Conservation (phyloP, 1,140 invertebrate genomes). For the Drosophila bifasciata region DNA sequence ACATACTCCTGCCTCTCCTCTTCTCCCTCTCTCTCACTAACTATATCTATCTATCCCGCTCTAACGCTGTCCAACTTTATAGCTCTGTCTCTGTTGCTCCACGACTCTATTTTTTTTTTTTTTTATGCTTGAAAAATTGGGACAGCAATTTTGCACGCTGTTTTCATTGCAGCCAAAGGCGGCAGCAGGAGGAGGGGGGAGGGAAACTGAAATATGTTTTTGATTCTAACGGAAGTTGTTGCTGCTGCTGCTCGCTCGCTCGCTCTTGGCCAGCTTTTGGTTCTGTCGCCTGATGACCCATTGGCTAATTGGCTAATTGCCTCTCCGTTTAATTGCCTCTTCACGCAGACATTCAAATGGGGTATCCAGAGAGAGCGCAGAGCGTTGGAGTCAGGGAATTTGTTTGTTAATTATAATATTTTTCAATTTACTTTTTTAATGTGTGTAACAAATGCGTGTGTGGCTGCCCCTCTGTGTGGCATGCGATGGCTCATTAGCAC, state of each 20-base stretch:
- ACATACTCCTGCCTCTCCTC: not conserved
- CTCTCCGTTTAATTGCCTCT: constrained; percentile 69
- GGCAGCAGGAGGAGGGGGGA: constrained; percentile 13
- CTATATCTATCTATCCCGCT: constrained; percentile 8
- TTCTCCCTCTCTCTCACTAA: not conserved
- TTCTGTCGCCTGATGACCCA: constrained; percentile 61
- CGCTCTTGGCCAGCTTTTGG: constrained; percentile 53
- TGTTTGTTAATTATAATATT: constrained; percentile 57
- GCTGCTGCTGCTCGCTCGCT: constrained; percentile 1
- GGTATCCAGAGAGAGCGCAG: not conserved
- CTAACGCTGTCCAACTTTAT: constrained; percentile 5
- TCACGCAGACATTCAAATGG: constrained; percentile 56
- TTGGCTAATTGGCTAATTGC: constrained; percentile 77
- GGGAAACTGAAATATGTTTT: constrained; percentile 54
- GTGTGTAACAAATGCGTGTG: constrained; percentile 8
- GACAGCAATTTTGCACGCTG: constrained; percentile 78
- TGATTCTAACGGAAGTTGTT: constrained; percentile 76
- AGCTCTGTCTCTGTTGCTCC: constrained; percentile 23
- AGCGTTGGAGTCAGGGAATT: constrained; percentile 37
- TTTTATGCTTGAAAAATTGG: constrained; percentile 82
- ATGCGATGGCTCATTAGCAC: constrained; percentile 45
- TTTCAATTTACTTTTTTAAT: constrained; percentile 60
- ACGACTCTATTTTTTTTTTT: constrained; percentile 35
- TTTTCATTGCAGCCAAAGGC: constrained; percentile 54
- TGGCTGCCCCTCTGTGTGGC: not conserved